Evolutionary conservation across 1,140 invertebrate species (phyloP), one percentile per base, ranked within the genome.

Genomic region (Polypedilum vanderplanki): DNA sequence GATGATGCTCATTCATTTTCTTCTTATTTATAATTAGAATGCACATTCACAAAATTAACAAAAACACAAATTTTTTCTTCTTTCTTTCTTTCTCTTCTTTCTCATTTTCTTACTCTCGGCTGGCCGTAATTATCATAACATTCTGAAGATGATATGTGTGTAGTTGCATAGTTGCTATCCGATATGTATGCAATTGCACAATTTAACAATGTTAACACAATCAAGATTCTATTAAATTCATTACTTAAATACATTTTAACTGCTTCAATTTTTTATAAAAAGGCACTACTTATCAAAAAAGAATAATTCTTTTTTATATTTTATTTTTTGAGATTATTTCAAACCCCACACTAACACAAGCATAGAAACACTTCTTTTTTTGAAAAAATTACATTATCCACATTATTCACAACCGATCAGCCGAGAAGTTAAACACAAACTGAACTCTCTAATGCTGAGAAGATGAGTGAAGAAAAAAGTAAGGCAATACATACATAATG

Each of bases 271-370:
- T 67, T 17, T n/a, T n/a, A n/a, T n/a, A n/a, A 67, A 70, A 20
- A 18, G 65, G 17, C 17, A 70, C 17, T 70, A 70, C 12, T 70
- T 70, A 70, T 70, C 65, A 70, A 70, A 70, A 70, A 20, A 20
- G 20, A 70, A 70, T 57, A 15, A 57, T 15, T 57, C 10, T 57
- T 57, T 57, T 57, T 57, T 57, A 15, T 57, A 15, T 57, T 57
- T 57, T 12, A 17, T 57, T 57, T 57, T 70, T 70, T 70, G 17
- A 20, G 17, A 18, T 70, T 70, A 70, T 70, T 70, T 20, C 17
- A 70, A 70, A 70, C 65, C 17, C 65, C 65, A 70, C 65, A 70
- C 65, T 22, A 70, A 70, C 65, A 70, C 65, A 18, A 7, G 20
- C 20, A 70, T 20, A 70, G 65, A 70, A 33, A 15, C n/a, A 2